Percentiles rank a stretch among this genome's conserved stretches.
Evolutionary conservation across 2,888 invertebrate genomes (phyloP).

Genomic region (Leucophenga montana): DNA sequence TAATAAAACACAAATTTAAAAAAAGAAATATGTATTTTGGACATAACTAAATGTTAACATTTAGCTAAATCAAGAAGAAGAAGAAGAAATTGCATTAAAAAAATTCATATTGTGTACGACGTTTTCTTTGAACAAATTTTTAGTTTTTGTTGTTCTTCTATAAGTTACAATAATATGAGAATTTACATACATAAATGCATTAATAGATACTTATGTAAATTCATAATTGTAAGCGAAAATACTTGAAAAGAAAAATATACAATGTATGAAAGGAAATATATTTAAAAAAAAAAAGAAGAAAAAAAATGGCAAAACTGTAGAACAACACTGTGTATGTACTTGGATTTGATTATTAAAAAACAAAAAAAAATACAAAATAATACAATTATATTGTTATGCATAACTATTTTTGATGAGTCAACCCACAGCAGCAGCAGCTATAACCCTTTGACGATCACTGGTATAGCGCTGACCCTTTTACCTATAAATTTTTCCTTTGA

Average conservation of each 20-base stretch:
- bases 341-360: background rate
- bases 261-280: conserved; percentile 24
- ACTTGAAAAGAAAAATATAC: conserved; percentile 30
- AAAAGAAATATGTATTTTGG: no score
- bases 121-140: background rate
- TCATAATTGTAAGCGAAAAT: conserved; percentile 18
- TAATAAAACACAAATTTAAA: no score
- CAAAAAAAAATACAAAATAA: background rate
- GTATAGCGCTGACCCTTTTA: no score
- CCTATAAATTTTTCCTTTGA: no score
- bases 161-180: conserved; percentile 18
- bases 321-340: background rate
- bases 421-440: no score
- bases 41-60: no score
- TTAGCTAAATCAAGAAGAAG: no score
- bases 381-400: background rate
- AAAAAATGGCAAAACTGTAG: no score
- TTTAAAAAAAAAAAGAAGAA: no score
- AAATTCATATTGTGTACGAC: conserved; percentile 18
- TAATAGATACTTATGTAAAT: conserved; percentile 25
- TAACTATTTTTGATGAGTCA: no score
- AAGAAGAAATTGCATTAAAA: conserved; percentile 14
- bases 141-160: conserved; percentile 26
- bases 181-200: conserved; percentile 25
- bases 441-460: no score